Evolutionary conservation across 1,140 invertebrate species (phyloP).

Genomic region (Mizuhopecten yessoensis): DNA sequence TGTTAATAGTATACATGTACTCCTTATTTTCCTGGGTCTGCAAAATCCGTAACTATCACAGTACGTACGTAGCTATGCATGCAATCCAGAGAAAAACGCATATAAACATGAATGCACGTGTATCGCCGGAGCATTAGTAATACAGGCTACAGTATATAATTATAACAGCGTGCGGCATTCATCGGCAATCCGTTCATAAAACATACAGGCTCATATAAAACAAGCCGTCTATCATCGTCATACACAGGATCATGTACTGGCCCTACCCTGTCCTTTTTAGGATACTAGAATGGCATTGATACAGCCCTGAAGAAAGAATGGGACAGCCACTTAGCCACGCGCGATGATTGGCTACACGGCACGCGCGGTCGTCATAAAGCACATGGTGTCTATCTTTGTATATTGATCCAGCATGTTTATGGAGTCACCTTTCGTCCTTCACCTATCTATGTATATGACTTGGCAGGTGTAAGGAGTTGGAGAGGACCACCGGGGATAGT

Average conservation of each 20-base stretch:
- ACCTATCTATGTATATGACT: neutral
- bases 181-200: neutral
- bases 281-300: neutral
- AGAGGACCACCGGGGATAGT: neutral
- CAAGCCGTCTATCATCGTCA: neutral
- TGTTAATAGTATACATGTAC: no score
- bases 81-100: no score
- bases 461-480: neutral
- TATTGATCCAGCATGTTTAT: constrained; percentile 23
- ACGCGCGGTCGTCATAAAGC: constrained; percentile 7
- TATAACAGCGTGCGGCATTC: neutral
- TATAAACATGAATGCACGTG: neutral
- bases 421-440: neutral
- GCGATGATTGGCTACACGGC: neutral
- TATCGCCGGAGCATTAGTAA: neutral
- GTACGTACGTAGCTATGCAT: no score
- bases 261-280: neutral
- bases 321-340: constrained; percentile 21
- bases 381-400: neutral
- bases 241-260: neutral
- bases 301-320: constrained; percentile 4
- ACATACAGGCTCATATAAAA: neutral
- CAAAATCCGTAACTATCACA: no score
- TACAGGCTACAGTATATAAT: neutral
- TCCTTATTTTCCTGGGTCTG: no score